Base-by-base conservation (phyloP, 2,797 vertebrate species). In the Micrastur ruficollis region DNA sequence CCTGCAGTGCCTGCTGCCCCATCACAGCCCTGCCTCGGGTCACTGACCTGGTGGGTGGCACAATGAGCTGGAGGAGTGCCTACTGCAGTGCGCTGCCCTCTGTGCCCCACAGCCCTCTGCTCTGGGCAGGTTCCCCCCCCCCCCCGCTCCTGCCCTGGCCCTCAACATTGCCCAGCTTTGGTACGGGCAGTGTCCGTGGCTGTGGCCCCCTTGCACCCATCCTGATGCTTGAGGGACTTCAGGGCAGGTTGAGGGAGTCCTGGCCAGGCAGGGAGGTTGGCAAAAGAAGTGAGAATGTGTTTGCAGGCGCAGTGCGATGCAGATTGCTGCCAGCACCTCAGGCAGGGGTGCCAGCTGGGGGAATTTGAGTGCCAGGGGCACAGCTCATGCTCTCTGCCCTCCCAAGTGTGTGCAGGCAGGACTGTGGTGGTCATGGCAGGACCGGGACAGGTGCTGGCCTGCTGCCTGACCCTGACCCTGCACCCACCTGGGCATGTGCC, bases 131-230 rank as follows among this genome's bases (percentile, higher is more conserved):
- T 67, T 59, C 34, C 68, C 7, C 4, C 70, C 47, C 71, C 36
- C 8, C 36, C 18, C 74, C 46, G 23, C 40, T 71, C 34, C n/a
- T 49, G 11, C 31, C 17, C 10, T 38, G 50, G 47, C 67, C 23
- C 31, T 73, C 52, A 50, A 62, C 36, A 13, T 34, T 14, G 11
- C 71, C 22, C 63, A 47, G 32, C 32, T 42, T 34, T 49, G 73
- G 14, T 31, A 50, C 38, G 2, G 3, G 4, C 6, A 10, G 34
- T 36, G 21, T 38, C 53, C 0, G 0, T 31, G 47, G 16, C 46
- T 53, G 42, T 29, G 38, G 14, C 6, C 5, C 29, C 36, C 20
- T 75, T 44, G 23, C 49, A 50, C 44, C 42, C 44, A 50, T 58
- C n/a, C 52, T 22, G 36, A 13, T 56, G 36, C 40, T 34, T 0